Conservation (phyloP, 2,113 vertebrate genomes). For the Nothocercus julius region DNA sequence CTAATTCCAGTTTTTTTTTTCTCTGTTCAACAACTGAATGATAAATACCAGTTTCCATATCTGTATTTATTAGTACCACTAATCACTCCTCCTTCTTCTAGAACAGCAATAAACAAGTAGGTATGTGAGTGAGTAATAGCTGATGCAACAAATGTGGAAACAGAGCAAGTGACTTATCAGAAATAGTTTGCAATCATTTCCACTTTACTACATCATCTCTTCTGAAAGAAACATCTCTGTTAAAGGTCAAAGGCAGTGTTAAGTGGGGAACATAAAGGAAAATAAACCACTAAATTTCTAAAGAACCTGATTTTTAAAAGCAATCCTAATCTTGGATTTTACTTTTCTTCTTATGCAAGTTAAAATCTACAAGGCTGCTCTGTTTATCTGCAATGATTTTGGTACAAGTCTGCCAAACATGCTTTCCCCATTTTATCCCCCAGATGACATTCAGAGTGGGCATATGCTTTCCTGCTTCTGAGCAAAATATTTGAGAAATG, state of each 20-base stretch:
- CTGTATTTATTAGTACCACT: not conserved
- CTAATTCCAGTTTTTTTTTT: not conserved
- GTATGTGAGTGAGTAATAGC: not conserved
- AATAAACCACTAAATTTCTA: not conserved
- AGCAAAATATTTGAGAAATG: conserved; percentile 47
- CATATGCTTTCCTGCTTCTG: conserved; percentile 14
- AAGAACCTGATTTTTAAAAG: not conserved
- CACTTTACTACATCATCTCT: not conserved
- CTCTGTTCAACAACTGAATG: not conserved
- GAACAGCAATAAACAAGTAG: not conserved
- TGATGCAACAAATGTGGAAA: conserved; percentile 18
- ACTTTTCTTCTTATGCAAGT: not conserved
- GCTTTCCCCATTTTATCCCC: not conserved
- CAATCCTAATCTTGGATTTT: not conserved
- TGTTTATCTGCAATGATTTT: not conserved
- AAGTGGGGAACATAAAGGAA: not conserved
- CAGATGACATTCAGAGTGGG: conserved; percentile 26
- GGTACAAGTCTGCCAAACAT: not conserved
- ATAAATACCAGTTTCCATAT: not conserved
- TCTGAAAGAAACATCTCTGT: not conserved
- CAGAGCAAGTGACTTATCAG: not conserved
- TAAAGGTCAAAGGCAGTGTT: not conserved
- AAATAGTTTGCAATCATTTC: conserved; percentile 18
- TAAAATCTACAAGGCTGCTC: not conserved
- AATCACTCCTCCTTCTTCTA: not conserved